Evolutionary conservation across 1,140 invertebrate genomes (phyloP).

Genomic region (Heliconius hermathena): DNA sequence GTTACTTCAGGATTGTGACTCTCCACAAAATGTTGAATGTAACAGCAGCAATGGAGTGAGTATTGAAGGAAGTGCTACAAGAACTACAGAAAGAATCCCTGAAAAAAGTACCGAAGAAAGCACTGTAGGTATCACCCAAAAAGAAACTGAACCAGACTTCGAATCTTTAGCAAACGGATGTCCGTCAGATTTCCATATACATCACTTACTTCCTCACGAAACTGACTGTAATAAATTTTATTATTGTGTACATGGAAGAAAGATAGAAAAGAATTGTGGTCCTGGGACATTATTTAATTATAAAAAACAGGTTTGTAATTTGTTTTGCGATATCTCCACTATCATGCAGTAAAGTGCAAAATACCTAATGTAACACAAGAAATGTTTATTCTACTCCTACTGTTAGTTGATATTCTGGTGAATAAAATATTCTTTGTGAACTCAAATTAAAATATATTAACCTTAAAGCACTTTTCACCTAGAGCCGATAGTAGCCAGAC

Average conservation of each 20-base stretch:
- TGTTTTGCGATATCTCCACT: too few relatives aligned
- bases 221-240: constrained; percentile 66
- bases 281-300: constrained; percentile 76
- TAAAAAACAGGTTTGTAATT: constrained; percentile 42
- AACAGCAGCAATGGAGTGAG: background rate
- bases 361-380: too few relatives aligned
- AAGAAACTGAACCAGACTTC: background rate
- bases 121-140: background rate
- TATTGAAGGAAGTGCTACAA: constrained; percentile 20
- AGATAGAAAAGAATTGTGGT: constrained; percentile 50
- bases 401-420: too few relatives aligned
- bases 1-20: background rate
- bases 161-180: constrained; percentile 43
- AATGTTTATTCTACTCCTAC: too few relatives aligned
- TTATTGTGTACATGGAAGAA: constrained; percentile 72
- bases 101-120: background rate
- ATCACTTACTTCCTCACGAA: constrained; percentile 51
- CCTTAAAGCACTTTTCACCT: too few relatives aligned
- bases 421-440: too few relatives aligned
- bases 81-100: constrained; percentile 13
- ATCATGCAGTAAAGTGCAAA: too few relatives aligned
- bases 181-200: constrained; percentile 45
- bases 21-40: constrained; percentile 8
- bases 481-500: too few relatives aligned
- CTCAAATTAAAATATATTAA: too few relatives aligned